A percentile compares a stretch with the other conserved stretches of the same genome.
These are phyloP conservation scores for Polypterus bichir DNA, from an alignment of 2,113 vertebrate genomes.

Conservation along the genomic window DNA sequence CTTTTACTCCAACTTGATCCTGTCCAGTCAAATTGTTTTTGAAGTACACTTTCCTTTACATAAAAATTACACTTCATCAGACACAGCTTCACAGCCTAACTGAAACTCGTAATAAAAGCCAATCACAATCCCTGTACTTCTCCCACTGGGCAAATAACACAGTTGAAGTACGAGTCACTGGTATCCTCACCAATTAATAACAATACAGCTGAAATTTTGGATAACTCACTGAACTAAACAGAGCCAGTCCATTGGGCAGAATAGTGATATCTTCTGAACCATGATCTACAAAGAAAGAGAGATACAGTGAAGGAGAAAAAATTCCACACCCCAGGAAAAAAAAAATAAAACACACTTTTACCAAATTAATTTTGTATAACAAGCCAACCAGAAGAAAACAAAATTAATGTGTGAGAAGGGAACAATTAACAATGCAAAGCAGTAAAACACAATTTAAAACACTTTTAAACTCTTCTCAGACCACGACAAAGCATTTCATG, in stretches of 20 bases:
- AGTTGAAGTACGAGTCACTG: too few species aligned
- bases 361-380: neutral
- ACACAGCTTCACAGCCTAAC: too few species aligned
- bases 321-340: neutral
- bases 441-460: neutral
- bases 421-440: neutral
- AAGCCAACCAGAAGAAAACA: neutral
- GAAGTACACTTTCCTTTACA: too few species aligned
- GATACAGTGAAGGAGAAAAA: too few species aligned
- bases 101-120: neutral
- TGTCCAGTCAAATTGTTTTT: too few species aligned
- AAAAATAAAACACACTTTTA: neutral
- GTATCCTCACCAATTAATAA: too few species aligned
- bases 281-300: neutral
- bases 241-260: neutral
- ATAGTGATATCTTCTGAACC: slow-evolving; percentile 3
- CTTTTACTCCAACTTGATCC: too few species aligned
- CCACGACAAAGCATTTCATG: too few species aligned
- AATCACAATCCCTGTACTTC: too few species aligned
- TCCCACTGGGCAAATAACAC: too few species aligned
- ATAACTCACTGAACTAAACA: neutral
- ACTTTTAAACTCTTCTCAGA: neutral
- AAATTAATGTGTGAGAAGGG: too few species aligned
- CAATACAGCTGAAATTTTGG: neutral
- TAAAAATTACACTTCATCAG: too few species aligned